Evolutionary conservation across 2,888 invertebrate genomes (phyloP).

Genomic region (Herminia tarsipennalis): DNA sequence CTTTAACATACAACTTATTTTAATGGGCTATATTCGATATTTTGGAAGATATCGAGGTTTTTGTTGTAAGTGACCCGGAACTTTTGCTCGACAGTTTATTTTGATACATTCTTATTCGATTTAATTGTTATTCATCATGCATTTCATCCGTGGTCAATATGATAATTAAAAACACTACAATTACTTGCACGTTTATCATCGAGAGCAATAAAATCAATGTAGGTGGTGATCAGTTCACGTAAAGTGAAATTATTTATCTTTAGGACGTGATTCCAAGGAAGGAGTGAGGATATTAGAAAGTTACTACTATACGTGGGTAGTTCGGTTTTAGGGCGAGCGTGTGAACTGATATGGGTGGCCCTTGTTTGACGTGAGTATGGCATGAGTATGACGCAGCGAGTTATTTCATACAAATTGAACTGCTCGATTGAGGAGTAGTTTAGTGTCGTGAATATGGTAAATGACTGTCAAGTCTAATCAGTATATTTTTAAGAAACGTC

Average conservation of each 20-base stretch:
- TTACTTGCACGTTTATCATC: conserved; percentile 18
- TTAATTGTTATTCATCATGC: conserved; percentile 29
- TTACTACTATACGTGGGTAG: conserved; percentile 35
- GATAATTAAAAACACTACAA: conserved; percentile 28
- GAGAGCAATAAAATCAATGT: conserved; percentile 31
- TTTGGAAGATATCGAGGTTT: background rate
- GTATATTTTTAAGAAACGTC: too few relatives aligned
- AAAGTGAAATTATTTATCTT: conserved; percentile 38
- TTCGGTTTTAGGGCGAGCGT: conserved; percentile 34
- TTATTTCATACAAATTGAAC: too few relatives aligned
- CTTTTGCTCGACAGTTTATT: too few relatives aligned
- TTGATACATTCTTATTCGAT: conserved; percentile 9
- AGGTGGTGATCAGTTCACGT: conserved; percentile 18
- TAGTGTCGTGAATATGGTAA: too few relatives aligned
- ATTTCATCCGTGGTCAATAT: conserved; percentile 20
- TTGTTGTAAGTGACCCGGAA: too few relatives aligned
- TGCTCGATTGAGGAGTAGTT: too few relatives aligned
- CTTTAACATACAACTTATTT: too few relatives aligned
- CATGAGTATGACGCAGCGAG: too few relatives aligned
- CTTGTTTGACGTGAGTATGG: too few relatives aligned
- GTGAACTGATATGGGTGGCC: conserved; percentile 34
- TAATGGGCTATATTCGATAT: too few relatives aligned
- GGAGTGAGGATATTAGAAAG: conserved; percentile 39
- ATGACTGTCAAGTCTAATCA: too few relatives aligned
- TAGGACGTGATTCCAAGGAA: conserved; percentile 29